Percentiles rank a stretch among this genome's conserved stretches.
These are phyloP conservation scores for Paratrypauchen microcephalus DNA, from an alignment of 2,797 vertebrate genomes.

Conservation along the genomic window DNA sequence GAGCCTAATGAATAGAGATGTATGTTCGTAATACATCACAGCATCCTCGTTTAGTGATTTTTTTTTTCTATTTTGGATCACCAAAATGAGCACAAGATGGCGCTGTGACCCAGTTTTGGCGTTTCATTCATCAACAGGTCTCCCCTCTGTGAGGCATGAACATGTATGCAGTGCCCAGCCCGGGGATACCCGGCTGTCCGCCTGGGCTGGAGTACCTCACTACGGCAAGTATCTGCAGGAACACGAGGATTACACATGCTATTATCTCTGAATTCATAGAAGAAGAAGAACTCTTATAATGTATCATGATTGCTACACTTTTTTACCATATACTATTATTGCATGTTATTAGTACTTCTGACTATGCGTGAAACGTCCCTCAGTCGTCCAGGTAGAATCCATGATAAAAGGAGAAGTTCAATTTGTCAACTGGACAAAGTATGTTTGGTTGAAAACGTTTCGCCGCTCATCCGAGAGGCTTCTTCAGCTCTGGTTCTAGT, in stretches of 20 bases:
- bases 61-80: constrained; percentile 21
- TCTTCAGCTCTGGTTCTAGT: no score
- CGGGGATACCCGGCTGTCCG: constrained; percentile 80
- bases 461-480: no score
- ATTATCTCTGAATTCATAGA: not conserved
- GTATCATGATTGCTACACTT: no score
- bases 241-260: not conserved
- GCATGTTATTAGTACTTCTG: no score
- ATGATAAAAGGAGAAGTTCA: no score
- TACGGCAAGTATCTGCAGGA: constrained; percentile 73
- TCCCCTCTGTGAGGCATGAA: constrained; percentile 43
- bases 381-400: no score
- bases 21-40: not conserved
- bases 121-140: constrained; percentile 48
- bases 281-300: no score
- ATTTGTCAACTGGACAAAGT: no score
- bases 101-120: constrained; percentile 38
- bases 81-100: constrained; percentile 48
- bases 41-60: not conserved
- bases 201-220: constrained; percentile 90
- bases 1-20: fast-evolving
- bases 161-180: constrained; percentile 79
- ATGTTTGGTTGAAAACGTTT: no score
- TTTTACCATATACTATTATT: no score
- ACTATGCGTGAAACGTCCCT: no score